These are phyloP conservation scores for Athalia circularis DNA, from an alignment of 2,888 invertebrate species.

Conservation along the genomic window DNA sequence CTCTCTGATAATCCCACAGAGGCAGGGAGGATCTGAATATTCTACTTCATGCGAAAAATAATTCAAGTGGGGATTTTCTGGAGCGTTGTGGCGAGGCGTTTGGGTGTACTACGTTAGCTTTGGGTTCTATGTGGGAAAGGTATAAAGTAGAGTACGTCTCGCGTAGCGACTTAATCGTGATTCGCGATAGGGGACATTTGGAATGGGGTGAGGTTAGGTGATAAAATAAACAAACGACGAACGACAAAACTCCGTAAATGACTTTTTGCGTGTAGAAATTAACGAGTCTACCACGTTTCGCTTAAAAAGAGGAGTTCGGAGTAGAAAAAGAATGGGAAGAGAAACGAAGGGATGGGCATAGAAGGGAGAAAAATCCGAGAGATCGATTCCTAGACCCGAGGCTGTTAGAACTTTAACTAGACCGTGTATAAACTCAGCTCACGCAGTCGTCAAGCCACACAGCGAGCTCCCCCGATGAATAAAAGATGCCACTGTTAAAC, in stretches of 20 bases:
- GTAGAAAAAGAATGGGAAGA: no score
- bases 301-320: slow-evolving; percentile 7
- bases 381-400: slow-evolving; percentile 65
- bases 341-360: neutral
- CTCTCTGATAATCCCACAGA: slow-evolving; percentile 20
- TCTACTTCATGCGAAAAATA: slow-evolving; percentile 22
- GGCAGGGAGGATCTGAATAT: neutral
- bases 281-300: slow-evolving; percentile 14
- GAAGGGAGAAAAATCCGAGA: slow-evolving; percentile 57
- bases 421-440: slow-evolving; percentile 67
- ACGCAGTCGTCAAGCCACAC: slow-evolving; percentile 67
- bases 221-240: slow-evolving; percentile 14
- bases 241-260: slow-evolving; percentile 6
- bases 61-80: slow-evolving; percentile 19
- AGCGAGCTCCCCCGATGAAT: slow-evolving; percentile 65
- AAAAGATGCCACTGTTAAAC: slow-evolving; percentile 68
- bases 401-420: slow-evolving; percentile 67
- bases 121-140: slow-evolving; percentile 1
- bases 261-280: slow-evolving; percentile 7
- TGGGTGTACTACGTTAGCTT: no score
- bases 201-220: no score
- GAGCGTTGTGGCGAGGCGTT: no score
- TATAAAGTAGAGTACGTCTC: slow-evolving; percentile 7
- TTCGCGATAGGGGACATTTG: neutral
- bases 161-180: neutral